Conservation (phyloP, 2,113 vertebrate species). For the Myotis lucifugus region DNA sequence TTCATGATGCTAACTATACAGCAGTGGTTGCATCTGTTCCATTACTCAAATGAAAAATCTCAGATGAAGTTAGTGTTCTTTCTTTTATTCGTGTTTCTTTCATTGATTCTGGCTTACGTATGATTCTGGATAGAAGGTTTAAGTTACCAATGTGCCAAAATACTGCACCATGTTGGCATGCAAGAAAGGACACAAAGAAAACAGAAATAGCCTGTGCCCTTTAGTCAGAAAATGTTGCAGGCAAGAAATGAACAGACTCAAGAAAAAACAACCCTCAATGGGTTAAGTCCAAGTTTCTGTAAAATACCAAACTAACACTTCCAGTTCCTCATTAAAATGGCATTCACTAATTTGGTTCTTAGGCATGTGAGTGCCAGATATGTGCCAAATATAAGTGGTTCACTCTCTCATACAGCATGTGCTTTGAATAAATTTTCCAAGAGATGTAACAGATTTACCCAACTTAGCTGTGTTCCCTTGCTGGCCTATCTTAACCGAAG, state of each 20-base stretch:
- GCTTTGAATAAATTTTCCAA: conserved; percentile 36
- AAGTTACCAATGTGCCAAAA: conserved; percentile 41
- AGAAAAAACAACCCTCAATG: conserved; percentile 7
- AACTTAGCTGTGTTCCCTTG: conserved; percentile 16
- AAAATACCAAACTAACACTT: conserved; percentile 31
- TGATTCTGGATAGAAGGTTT: conserved; percentile 43
- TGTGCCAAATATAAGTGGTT: conserved; percentile 28
- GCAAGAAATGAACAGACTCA: neutral
- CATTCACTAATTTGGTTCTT: conserved; percentile 24
- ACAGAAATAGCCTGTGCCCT: conserved; percentile 46
- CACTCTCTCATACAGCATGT: neutral
- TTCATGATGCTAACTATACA: conserved; percentile 48
- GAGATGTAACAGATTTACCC: neutral
- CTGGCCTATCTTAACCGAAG: neutral
- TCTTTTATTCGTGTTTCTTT: conserved; percentile 39
- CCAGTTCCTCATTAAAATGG: neutral
- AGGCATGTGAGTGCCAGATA: conserved; percentile 24
- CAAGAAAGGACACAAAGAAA: conserved; percentile 41
- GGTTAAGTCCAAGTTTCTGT: conserved; percentile 42
- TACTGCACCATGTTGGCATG: conserved; percentile 10
- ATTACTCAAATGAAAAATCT: conserved; percentile 63
- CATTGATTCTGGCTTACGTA: conserved; percentile 58
- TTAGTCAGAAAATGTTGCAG: conserved; percentile 42
- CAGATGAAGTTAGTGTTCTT: conserved; percentile 58
- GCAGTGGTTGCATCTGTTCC: conserved; percentile 9